A percentile compares a stretch with the other conserved stretches of the same genome.
Evolutionary conservation across 2,888 invertebrate species (phyloP).

Genomic region (Nomada hirtipes): DNA sequence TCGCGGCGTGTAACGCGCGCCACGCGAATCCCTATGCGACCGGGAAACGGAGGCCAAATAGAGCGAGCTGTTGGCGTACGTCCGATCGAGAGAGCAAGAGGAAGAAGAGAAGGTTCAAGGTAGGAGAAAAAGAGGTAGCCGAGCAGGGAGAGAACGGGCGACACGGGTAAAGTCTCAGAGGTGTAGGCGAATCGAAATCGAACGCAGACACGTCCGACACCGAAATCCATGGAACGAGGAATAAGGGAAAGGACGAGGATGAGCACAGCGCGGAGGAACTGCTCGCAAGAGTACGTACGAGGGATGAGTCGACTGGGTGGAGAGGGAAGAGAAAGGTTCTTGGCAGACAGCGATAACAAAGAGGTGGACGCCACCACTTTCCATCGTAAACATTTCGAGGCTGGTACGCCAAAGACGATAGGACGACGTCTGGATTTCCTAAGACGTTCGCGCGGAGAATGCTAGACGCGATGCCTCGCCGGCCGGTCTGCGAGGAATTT

Average conservation of each 20-base stretch:
- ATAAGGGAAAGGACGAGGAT: slow-evolving; percentile 13
- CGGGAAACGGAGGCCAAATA: slow-evolving; percentile 38
- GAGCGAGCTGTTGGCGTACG: slow-evolving; percentile 17
- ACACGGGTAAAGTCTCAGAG: not conserved
- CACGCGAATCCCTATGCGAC: slow-evolving; percentile 64
- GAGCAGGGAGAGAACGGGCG: not conserved
- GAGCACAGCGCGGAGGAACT: slow-evolving; percentile 2
- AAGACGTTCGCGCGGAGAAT: slow-evolving; percentile 24
- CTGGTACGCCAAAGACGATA: slow-evolving; percentile 49
- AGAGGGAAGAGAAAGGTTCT: slow-evolving; percentile 38
- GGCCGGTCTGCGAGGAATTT: slow-evolving; percentile 44
- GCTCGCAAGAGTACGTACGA: not conserved
- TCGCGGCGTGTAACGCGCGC: slow-evolving; percentile 41
- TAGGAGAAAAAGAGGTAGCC: slow-evolving; percentile 29
- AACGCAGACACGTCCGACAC: not conserved
- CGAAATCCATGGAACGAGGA: slow-evolving; percentile 29
- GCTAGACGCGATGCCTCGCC: slow-evolving; percentile 7
- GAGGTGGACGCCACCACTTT: slow-evolving; percentile 62
- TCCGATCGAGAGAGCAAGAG: slow-evolving; percentile 35
- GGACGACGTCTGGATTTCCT: slow-evolving; percentile 50
- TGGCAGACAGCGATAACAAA: slow-evolving; percentile 59
- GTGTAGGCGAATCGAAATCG: not conserved
- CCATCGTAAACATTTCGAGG: slow-evolving; percentile 69
- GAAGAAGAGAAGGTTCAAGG: slow-evolving; percentile 40
- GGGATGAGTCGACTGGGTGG: not conserved